Conservation (phyloP, 2,888 invertebrate genomes). For the Pyralis farinalis region DNA sequence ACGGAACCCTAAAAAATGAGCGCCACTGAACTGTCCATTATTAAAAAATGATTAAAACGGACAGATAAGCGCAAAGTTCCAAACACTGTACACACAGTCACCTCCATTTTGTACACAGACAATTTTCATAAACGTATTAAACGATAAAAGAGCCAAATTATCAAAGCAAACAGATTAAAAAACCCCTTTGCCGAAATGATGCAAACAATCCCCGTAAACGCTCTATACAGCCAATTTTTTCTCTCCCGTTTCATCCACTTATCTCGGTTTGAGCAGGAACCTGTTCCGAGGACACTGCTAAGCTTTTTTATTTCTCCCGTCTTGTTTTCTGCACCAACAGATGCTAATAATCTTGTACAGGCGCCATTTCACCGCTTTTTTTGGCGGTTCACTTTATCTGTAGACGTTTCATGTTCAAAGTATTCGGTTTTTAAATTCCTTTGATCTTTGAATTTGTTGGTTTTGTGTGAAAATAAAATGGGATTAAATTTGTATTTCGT, state of each 20-base stretch:
- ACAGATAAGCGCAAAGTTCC: too few relatives aligned
- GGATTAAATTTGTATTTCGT: too few relatives aligned
- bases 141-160: slow-evolving; percentile 16
- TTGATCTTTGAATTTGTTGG: not conserved
- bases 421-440: not conserved
- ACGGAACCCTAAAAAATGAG: too few relatives aligned
- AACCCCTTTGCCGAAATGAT: slow-evolving; percentile 17
- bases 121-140: slow-evolving; percentile 2
- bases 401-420: not conserved
- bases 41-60: too few relatives aligned
- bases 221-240: slow-evolving; percentile 7
- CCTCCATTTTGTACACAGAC: not conserved
- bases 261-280: slow-evolving; percentile 10
- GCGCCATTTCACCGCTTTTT: slow-evolving; percentile 1
- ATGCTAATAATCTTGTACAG: slow-evolving; percentile 3
- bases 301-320: slow-evolving; percentile 2
- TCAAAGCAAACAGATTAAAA: slow-evolving; percentile 20
- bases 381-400: slow-evolving; percentile 1
- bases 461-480: too few relatives aligned
- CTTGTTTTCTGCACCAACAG: slow-evolving; percentile 4
- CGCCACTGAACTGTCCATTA: not conserved
- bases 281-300: not conserved
- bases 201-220: slow-evolving; percentile 8
- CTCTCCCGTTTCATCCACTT: slow-evolving; percentile 9
- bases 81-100: not conserved